phyloP scores from a whole-genome alignment of 2,113 vertebrate species.

The Eurystomus gularis region DNA sequence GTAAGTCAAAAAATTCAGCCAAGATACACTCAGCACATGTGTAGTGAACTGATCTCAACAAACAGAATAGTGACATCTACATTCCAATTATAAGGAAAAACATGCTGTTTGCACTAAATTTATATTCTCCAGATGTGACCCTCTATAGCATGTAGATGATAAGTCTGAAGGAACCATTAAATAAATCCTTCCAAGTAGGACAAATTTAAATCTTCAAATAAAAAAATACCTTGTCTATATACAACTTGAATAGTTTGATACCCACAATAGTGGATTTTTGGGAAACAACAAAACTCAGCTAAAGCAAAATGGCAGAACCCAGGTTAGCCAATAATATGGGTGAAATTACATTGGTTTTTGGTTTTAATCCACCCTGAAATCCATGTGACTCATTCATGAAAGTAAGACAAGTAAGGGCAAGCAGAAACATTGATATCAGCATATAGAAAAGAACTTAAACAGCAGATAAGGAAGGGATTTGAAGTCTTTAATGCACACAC shows the following conservation, averaged over 20 bases:
- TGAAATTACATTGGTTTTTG: neutral
- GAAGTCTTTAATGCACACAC: neutral
- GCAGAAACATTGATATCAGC: neutral
- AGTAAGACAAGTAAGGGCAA: neutral
- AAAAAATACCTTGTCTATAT: neutral
- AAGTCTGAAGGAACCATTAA: neutral
- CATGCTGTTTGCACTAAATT: neutral
- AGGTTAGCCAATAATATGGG: neutral
- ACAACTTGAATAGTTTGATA: neutral
- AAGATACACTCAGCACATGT: neutral
- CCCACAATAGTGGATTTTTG: neutral
- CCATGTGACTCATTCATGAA: neutral
- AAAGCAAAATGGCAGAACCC: neutral
- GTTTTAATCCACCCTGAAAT: neutral
- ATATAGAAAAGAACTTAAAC: neutral
- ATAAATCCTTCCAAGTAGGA: neutral
- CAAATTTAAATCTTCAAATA: neutral
- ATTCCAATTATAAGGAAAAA: neutral
- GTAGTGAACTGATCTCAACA: neutral
- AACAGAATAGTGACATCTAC: neutral
- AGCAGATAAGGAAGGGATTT: neutral
- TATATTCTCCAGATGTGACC: neutral
- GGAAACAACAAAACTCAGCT: neutral
- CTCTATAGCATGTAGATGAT: neutral
- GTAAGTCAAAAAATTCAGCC: neutral